phyloP scores from a whole-genome alignment of 2,113 vertebrate genomes.

The Riparia riparia region DNA sequence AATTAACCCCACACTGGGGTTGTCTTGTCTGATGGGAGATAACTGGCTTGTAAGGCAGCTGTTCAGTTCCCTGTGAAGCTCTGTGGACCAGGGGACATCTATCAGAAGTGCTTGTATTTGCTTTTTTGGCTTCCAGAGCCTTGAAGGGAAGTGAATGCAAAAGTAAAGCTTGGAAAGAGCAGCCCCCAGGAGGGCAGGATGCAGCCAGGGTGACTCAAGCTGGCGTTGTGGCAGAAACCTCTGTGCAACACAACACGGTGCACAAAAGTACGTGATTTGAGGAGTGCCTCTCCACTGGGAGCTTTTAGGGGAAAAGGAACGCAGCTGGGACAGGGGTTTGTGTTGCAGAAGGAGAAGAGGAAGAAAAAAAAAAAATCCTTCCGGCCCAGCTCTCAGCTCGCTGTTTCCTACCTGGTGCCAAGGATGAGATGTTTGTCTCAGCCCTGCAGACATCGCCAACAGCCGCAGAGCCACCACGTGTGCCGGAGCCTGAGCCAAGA shows the following conservation, averaged over 20 bases:
- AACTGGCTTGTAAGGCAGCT: not conserved
- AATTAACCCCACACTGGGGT: not conserved
- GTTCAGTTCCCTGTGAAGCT: not conserved
- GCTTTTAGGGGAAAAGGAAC: not conserved
- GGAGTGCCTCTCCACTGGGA: not conserved
- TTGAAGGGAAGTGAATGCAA: not conserved
- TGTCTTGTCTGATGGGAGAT: not conserved
- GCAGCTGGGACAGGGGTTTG: not conserved
- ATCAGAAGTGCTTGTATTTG: not conserved
- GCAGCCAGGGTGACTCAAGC: not conserved
- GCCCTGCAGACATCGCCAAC: not conserved
- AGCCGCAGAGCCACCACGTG: not conserved
- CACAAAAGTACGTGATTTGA: not conserved
- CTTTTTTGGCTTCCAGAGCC: not conserved
- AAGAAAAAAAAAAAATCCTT: not conserved
- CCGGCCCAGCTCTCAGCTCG: not conserved
- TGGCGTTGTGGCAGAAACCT: not conserved
- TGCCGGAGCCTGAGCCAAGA: not conserved
- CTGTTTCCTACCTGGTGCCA: constrained; percentile 25
- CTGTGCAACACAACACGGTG: not conserved
- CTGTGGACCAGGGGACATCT: not conserved
- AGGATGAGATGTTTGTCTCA: constrained; percentile 40
- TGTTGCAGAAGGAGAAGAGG: not conserved
- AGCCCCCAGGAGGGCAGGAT: not conserved
- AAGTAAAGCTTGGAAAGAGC: not conserved